Evolutionary conservation across 2,797 vertebrate genomes (phyloP).

Genomic region (Centroberyx gerrardi): DNA sequence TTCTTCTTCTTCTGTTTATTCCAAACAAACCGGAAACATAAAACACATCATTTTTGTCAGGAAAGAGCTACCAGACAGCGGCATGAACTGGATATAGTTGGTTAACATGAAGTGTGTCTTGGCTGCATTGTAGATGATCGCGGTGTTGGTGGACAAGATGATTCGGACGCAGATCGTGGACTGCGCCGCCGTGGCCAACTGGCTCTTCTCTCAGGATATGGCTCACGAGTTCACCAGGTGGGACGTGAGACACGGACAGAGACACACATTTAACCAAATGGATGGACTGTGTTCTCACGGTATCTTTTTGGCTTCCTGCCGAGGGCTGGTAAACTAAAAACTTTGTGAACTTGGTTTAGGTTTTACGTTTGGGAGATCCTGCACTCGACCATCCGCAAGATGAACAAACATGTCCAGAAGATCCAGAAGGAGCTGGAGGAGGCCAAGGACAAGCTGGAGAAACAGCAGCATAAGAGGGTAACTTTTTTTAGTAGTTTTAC

Average conservation of each 20-base stretch:
- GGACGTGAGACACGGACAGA: conserved; percentile 8
- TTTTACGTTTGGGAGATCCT: conserved; percentile 98
- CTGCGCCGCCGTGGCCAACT: conserved; percentile 98
- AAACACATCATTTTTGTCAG: no score
- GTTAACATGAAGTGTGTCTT: neutral
- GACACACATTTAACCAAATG: neutral
- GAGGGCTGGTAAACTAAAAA: neutral
- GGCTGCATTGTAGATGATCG: conserved; percentile 89
- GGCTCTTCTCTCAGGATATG: conserved; percentile 98
- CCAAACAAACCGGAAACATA: no score
- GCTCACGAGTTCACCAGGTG: conserved; percentile 97
- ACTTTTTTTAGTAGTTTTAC: neutral
- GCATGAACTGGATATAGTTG: no score
- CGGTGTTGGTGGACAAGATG: conserved; percentile 98
- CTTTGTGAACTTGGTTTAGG: conserved; percentile 71
- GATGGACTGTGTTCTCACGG: no score
- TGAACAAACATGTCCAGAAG: conserved; percentile 99
- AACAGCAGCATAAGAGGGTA: conserved; percentile 92
- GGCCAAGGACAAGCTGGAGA: conserved; percentile 95
- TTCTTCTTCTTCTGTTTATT: no score
- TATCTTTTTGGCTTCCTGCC: no score
- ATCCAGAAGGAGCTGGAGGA: conserved; percentile 98
- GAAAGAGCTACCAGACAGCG: no score
- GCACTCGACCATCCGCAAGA: conserved; percentile 98
- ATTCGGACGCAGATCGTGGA: conserved; percentile 98